phyloP scores from a whole-genome alignment of 2,888 invertebrate species.

The Cancer borealis region DNA sequence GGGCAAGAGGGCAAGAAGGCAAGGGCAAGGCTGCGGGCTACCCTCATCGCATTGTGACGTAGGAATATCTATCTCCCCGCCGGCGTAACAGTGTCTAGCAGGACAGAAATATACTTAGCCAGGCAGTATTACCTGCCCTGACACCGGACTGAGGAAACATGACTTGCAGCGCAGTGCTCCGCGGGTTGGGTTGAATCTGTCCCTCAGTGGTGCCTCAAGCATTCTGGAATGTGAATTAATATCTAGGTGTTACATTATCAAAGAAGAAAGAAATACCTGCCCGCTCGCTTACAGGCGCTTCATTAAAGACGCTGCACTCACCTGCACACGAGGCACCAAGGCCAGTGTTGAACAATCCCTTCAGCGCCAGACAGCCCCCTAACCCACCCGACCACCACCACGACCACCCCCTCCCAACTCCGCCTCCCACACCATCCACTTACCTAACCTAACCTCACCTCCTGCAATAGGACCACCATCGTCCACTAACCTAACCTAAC shows the following conservation, averaged over 20 bases:
- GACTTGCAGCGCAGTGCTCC: background rate
- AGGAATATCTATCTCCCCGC: background rate
- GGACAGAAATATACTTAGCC: background rate
- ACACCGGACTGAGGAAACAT: background rate
- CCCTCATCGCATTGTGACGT: background rate
- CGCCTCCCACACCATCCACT: no score
- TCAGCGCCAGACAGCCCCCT: no score
- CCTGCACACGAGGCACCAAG: background rate
- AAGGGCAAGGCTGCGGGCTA: background rate
- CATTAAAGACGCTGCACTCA: background rate
- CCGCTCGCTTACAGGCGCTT: background rate
- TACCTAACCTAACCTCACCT: no score
- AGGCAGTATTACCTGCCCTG: background rate
- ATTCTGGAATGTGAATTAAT: background rate
- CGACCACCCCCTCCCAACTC: no score
- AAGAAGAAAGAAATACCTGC: background rate
- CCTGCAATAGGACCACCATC: no score
- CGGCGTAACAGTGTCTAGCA: background rate
- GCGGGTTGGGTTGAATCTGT: background rate
- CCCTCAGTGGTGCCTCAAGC: background rate
- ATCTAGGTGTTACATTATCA: background rate
- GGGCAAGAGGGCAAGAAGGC: background rate
- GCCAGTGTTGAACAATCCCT: background rate
- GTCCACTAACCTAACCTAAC: no score
- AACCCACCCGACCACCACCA: no score